Base-by-base conservation (phyloP, 1,140 invertebrate genomes). In the Drosophila saltans region DNA sequence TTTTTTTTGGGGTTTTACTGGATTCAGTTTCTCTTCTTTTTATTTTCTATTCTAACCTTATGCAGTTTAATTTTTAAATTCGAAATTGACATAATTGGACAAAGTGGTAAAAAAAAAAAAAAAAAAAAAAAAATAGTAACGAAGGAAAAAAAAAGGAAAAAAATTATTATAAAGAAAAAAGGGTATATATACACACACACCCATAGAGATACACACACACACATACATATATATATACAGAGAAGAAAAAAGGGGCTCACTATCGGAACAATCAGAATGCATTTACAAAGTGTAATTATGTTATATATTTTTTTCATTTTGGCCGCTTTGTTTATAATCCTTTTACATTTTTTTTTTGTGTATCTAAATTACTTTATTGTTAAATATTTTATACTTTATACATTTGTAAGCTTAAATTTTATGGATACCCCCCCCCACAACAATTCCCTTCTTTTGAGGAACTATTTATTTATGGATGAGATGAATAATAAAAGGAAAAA, bases 331-430 rank as follows among this genome's bases (percentile, higher is more conserved):
- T 39, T 40, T 39, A 33, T 24, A 24, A 5, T 28, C 30, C 39
- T 11, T 33, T 55, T 41, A 16, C 16, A 16, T 16, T 26, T 45
- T 69, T 69, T 67, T 33, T 45, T 58, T 16, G 65, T 56, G 43
- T 41, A 26, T 70, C 57, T 40, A n/a, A 41, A 21, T 39, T 58
- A 48, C n/a, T 68, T 61, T 45, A 36, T 21, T 36, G 3, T 36
- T 7, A 30, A 33, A 36, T 48, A 48, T 67, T 72, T 61, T 56
- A 11, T 40, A 26, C 2, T 16, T 57, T 39, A 60, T 67, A n/a
- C n/a, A 58, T 40, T 30, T 68, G 36, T 36, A 61, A 61, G 55
- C 33, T 61, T 10, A 21, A 45, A 48, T 0, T 63, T 33, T 16
- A 30, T n/a, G 10, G 11, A 30, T 9, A 45, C n/a, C 45, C 41